These are phyloP conservation scores for Ruditapes philippinarum DNA, from an alignment of 1,140 invertebrate genomes.

Conservation along the genomic window DNA sequence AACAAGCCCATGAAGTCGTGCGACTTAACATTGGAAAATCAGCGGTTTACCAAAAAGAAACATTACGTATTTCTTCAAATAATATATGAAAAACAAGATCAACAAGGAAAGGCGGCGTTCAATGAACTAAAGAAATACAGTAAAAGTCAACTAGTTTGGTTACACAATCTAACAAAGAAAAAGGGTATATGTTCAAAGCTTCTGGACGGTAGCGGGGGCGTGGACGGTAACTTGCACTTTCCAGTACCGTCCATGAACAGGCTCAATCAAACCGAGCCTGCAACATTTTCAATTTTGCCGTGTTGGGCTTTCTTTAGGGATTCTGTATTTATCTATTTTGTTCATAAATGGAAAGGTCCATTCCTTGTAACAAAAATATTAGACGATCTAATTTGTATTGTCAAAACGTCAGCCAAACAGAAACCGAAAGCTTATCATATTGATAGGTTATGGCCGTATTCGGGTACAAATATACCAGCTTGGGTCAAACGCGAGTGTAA, in stretches of 20 bases:
- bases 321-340: too few relatives aligned
- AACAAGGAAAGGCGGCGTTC: neutral
- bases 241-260: too few relatives aligned
- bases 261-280: too few relatives aligned
- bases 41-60: too few relatives aligned
- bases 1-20: neutral
- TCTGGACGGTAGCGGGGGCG: too few relatives aligned
- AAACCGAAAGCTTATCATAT: constrained; percentile 27
- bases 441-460: constrained; percentile 9
- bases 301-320: too few relatives aligned
- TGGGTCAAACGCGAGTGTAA: neutral
- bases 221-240: too few relatives aligned
- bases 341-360: constrained; percentile 24
- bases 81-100: too few relatives aligned
- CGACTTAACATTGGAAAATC: neutral
- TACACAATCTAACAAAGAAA: neutral
- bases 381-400: constrained; percentile 18
- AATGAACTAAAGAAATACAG: neutral
- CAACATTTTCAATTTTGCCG: too few relatives aligned
- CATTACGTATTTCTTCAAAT: too few relatives aligned
- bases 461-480: neutral
- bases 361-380: neutral
- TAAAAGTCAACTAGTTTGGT: constrained; percentile 18
- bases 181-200: neutral
- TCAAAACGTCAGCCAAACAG: neutral